Evolutionary conservation across 2,888 invertebrate species (phyloP).

Genomic region (Auanema freiburgensis): DNA sequence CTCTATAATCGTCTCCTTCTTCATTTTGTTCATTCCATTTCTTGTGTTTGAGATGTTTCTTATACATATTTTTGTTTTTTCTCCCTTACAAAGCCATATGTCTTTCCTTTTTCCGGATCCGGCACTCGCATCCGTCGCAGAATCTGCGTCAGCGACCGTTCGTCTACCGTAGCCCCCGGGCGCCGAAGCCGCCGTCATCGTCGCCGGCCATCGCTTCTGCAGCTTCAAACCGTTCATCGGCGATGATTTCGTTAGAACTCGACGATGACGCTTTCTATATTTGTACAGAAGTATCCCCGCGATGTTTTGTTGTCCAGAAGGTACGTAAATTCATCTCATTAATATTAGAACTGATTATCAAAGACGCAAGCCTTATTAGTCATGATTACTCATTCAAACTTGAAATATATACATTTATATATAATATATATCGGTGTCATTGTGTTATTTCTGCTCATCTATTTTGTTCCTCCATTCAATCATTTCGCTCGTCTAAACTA

Average conservation of each 20-base stretch:
- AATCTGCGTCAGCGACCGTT: neutral
- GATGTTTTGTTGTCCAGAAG: slow-evolving; percentile 75
- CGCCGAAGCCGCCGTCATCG: slow-evolving; percentile 4
- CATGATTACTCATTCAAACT: too few relatives aligned
- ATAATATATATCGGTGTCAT: too few relatives aligned
- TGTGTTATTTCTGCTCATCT: neutral
- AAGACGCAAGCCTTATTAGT: too few relatives aligned
- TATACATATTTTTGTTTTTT: too few relatives aligned
- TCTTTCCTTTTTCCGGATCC: slow-evolving; percentile 9
- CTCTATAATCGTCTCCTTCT: too few relatives aligned
- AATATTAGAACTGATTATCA: neutral
- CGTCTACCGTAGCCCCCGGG: neutral
- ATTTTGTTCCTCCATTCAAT: neutral
- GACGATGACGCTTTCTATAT: slow-evolving; percentile 67
- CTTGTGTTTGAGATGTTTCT: too few relatives aligned
- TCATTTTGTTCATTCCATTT: too few relatives aligned
- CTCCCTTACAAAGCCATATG: slow-evolving; percentile 1
- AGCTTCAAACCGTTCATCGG: slow-evolving; percentile 4
- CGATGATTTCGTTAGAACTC: slow-evolving; percentile 41
- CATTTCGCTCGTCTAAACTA: neutral
- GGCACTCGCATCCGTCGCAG: slow-evolving; percentile 6
- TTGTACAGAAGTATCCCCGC: slow-evolving; percentile 73
- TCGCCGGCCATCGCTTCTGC: neutral
- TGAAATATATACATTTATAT: too few relatives aligned
- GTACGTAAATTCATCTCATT: slow-evolving; percentile 64